These are phyloP conservation scores for Hassar affinis DNA, from an alignment of 2,113 vertebrate genomes.

Conservation along the genomic window DNA sequence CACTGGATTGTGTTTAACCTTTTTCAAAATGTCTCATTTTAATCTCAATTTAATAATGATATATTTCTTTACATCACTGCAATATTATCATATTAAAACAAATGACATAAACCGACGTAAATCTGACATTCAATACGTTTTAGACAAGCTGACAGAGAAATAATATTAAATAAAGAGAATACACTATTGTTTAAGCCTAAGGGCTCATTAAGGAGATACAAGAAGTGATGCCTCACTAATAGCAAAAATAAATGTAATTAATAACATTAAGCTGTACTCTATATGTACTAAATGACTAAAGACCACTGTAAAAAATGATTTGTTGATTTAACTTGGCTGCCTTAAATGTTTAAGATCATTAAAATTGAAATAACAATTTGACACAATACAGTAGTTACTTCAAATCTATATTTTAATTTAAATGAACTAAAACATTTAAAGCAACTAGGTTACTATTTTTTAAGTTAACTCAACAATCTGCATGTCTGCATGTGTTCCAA, in stretches of 20 bases:
- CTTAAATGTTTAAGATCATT: too few relatives aligned
- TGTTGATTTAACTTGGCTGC: too few relatives aligned
- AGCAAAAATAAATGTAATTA: neutral
- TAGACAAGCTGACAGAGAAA: neutral
- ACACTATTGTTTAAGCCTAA: neutral
- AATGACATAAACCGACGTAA: neutral
- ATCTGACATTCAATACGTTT: constrained; percentile 16
- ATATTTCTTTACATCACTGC: neutral
- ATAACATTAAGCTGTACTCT: neutral
- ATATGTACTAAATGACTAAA: neutral
- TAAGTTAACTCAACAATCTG: too few relatives aligned
- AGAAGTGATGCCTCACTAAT: too few relatives aligned
- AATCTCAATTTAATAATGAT: neutral
- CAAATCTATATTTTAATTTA: too few relatives aligned
- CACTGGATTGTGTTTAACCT: neutral
- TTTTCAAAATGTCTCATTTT: neutral
- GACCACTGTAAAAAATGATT: neutral
- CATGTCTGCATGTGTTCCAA: neutral
- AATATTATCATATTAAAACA: neutral
- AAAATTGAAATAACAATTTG: too few relatives aligned
- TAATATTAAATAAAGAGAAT: neutral
- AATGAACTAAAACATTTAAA: too few relatives aligned
- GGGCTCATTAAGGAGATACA: neutral
- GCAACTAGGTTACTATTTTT: too few relatives aligned
- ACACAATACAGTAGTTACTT: too few relatives aligned